Percentiles rank a stretch among this genome's conserved stretches.
Evolutionary conservation across 1,140 invertebrate species (phyloP).

Genomic region (Gyrodactylus salaris): DNA sequence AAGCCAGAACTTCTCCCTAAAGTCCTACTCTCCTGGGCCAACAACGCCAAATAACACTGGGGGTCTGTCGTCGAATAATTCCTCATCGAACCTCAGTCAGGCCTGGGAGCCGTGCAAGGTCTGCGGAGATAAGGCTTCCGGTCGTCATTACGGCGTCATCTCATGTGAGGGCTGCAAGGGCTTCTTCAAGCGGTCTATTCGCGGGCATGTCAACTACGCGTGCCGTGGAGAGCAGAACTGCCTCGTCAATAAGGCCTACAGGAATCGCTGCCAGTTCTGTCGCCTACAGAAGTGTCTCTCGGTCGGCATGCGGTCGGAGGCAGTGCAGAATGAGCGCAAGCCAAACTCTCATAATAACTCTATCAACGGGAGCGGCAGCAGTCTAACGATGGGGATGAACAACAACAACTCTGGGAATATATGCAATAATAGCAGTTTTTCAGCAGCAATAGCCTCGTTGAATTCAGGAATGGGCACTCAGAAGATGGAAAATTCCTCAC

Average conservation of each 20-base stretch:
- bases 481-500: too few relatives aligned
- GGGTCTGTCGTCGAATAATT: background rate
- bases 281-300: slow-evolving; percentile 71
- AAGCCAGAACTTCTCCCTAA: background rate
- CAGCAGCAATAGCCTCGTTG: too few relatives aligned
- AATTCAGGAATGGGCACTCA: too few relatives aligned
- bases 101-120: slow-evolving; percentile 10
- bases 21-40: background rate
- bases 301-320: slow-evolving; percentile 88
- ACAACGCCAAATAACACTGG: background rate
- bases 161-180: slow-evolving; percentile 64
- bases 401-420: background rate
- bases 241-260: slow-evolving; percentile 42
- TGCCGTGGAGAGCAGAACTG: slow-evolving; percentile 61
- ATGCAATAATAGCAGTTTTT: background rate
- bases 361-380: background rate
- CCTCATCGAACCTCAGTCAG: background rate
- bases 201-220: slow-evolving; percentile 58
- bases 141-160: slow-evolving; percentile 28
- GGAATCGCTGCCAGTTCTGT: slow-evolving; percentile 71
- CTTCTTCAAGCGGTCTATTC: slow-evolving; percentile 29
- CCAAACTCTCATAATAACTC: background rate
- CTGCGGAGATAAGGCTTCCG: slow-evolving; percentile 14
- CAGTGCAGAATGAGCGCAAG: background rate
- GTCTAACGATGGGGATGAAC: background rate